Base-by-base conservation (phyloP, 1,140 invertebrate genomes). In the Drusus annulatus region DNA sequence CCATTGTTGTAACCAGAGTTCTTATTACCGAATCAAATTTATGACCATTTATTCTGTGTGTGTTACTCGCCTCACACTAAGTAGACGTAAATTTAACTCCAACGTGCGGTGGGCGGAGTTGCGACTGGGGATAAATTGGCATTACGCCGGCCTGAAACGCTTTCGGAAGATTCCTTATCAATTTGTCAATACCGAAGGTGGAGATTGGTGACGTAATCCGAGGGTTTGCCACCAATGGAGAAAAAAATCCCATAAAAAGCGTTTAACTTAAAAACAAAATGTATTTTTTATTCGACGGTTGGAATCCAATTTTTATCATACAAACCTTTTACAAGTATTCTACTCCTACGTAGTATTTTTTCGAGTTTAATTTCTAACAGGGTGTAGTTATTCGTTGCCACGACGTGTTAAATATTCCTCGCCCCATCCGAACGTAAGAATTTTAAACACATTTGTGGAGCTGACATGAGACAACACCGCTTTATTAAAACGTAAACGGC, bases 1-100 rank as follows among this genome's bases (percentile, higher is more conserved):
- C 54, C 74, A 77, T 82, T 82, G 81, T 80, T 78, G 31, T 28
- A n/a, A 78, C 54, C 71, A 52, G 71, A 23, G 45, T 74, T 82
- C 78, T 79, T 82, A 82, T 82, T 82, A 82, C 78, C 75, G 78
- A 80, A 82, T 82, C 74, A 78, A 80, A 82, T 82, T 82, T 82
- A 82, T 78, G 78, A 68, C 63, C 81, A 73, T 78, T 79, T 80
- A 82, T 82, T 80, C 77, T 77, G 63, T 80, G 77, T 82, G 79
- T 74, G 77, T 81, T 81, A 81, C 80, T 76, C 63, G 65, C 62
- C 81, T 82, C 74, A 80, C 78, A 51, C 74, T 82, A 82, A 82
- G 81, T 78, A 82, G 81, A 82, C 81, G 81, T 79, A 82, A 82
- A 82, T 82, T 82, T 80, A 69, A 77, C 75, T 71, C 65, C 63